Percentiles rank a stretch among this genome's conserved stretches.
Evolutionary conservation across 2,113 vertebrate genomes (phyloP).

Genomic region (Saimiri boliviensis): DNA sequence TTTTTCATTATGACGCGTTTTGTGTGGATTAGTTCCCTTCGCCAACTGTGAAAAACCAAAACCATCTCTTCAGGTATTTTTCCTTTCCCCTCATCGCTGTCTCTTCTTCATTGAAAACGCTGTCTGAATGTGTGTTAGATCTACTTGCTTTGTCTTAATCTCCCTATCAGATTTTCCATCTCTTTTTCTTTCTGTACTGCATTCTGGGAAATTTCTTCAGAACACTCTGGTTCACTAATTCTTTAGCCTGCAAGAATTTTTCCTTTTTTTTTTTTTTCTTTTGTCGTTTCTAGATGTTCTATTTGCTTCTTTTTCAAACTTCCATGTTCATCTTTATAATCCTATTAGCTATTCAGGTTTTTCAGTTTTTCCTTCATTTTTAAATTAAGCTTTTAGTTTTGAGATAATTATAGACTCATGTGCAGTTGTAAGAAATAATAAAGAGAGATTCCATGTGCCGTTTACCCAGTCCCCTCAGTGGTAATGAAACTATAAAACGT

Average conservation of each 20-base stretch:
- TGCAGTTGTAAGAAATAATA: background rate
- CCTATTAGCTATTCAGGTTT: background rate
- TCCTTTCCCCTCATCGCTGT: background rate
- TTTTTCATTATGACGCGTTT: background rate
- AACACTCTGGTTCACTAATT: background rate
- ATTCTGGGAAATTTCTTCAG: background rate
- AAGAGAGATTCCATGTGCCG: background rate
- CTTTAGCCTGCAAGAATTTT: background rate
- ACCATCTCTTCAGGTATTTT: background rate
- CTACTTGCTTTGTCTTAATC: background rate
- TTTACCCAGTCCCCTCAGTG: background rate
- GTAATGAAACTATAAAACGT: background rate
- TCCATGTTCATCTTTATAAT: background rate
- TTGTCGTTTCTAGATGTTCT: background rate
- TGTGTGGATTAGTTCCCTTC: background rate
- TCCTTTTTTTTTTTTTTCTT: background rate
- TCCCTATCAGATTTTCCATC: background rate
- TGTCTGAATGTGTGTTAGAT: background rate
- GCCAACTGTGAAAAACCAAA: background rate
- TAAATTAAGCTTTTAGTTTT: background rate
- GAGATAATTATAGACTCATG: background rate
- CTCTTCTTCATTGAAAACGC: background rate
- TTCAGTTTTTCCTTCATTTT: background rate
- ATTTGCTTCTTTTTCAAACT: background rate
- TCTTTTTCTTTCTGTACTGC: background rate